Evolutionary conservation across 2,113 vertebrate species (phyloP).

Genomic region (Anguilla rostrata): DNA sequence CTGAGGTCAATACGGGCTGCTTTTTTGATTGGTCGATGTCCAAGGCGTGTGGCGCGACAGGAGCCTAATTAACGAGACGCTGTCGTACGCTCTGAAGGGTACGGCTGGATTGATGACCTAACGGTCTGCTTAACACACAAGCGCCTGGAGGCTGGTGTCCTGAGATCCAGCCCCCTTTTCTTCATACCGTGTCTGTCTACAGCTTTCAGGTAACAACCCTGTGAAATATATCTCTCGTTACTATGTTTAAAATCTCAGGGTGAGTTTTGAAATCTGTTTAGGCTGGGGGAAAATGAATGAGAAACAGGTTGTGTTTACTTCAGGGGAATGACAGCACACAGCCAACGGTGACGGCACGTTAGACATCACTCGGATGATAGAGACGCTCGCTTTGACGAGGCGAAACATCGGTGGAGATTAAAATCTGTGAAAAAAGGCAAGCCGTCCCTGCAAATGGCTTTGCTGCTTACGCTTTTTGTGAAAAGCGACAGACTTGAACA

Average conservation of each 20-base stretch:
- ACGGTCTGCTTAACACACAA: neutral
- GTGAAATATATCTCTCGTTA: neutral
- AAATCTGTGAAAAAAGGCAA: neutral
- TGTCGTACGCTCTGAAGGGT: neutral
- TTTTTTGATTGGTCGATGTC: neutral
- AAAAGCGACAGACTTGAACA: neutral
- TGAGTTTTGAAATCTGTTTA: neutral
- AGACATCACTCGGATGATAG: neutral
- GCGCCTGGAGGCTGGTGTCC: neutral
- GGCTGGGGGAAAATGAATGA: neutral
- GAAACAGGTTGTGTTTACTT: neutral
- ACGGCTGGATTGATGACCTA: neutral
- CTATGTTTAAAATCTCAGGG: neutral
- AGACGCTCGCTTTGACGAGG: neutral
- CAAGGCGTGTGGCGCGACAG: no score
- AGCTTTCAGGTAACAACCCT: neutral
- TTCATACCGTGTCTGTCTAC: neutral
- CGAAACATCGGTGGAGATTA: neutral
- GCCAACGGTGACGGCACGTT: neutral
- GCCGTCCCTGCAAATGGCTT: neutral
- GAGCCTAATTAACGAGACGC: neutral
- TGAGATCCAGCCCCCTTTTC: neutral
- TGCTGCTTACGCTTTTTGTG: neutral
- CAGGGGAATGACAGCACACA: neutral
- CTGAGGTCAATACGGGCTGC: no score